Conservation (phyloP, 2,797 vertebrate species). For the Gymnothorax reevesii region DNA sequence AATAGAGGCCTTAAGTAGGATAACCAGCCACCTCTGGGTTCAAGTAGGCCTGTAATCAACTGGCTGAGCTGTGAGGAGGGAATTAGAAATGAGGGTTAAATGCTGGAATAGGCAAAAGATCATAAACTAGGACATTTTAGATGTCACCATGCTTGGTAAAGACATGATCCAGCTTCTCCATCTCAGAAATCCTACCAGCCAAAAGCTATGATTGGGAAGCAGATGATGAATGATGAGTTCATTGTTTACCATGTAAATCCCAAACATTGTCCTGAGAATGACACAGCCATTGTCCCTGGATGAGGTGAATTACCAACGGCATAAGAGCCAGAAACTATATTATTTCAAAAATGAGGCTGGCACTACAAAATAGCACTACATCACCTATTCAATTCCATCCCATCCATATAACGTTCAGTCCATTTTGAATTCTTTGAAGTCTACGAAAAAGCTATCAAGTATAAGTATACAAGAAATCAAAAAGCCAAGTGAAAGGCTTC, state of each 20-base stretch:
- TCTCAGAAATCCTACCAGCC: neutral
- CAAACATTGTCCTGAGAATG: neutral
- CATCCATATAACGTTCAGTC: neutral
- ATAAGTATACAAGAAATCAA: slow-evolving; percentile 22
- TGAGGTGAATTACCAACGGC: neutral
- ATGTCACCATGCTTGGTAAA: neutral
- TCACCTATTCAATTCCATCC: neutral
- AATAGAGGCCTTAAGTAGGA: neutral
- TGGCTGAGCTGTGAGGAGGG: neutral
- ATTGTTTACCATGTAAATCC: neutral
- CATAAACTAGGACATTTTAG: neutral
- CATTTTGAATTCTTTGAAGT: neutral
- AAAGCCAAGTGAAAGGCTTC: neutral
- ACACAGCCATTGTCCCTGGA: neutral
- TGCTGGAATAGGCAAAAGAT: neutral
- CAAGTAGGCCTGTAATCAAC: neutral
- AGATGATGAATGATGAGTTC: neutral
- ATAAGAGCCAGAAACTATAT: neutral
- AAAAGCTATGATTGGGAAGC: neutral
- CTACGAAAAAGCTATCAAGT: slow-evolving; percentile 19
- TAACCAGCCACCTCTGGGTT: neutral
- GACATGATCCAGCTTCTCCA: neutral
- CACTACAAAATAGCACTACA: neutral
- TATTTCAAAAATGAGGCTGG: neutral
- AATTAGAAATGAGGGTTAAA: neutral